Percentiles rank a stretch among this genome's conserved stretches.
phyloP scores from a whole-genome alignment of 1,140 invertebrate species.

The Calephelis nemesis region DNA sequence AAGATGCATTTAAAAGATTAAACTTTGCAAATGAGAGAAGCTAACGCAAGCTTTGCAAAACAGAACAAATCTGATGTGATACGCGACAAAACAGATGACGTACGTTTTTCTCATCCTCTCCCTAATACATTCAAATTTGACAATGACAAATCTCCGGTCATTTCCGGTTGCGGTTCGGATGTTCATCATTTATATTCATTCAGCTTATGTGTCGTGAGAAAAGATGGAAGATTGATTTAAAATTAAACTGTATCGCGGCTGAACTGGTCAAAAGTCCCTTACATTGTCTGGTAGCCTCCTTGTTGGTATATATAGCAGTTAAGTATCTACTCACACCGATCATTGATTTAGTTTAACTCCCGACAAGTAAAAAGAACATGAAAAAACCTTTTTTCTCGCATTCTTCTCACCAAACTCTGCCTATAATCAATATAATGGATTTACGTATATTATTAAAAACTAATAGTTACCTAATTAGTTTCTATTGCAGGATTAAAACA shows the following conservation, averaged over 20 bases:
- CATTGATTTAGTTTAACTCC: too few species aligned
- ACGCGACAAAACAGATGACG: conserved; percentile 45
- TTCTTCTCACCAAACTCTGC: too few species aligned
- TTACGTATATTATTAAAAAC: too few species aligned
- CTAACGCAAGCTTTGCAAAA: conserved; percentile 20
- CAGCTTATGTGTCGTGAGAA: conserved; percentile 36
- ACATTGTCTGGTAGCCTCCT: not conserved
- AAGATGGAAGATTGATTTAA: conserved; percentile 3
- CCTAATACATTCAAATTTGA: conserved; percentile 76
- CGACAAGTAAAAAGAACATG: too few species aligned
- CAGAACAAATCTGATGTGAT: conserved; percentile 28
- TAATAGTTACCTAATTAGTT: too few species aligned
- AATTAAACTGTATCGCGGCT: not conserved
- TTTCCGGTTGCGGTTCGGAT: conserved; percentile 70
- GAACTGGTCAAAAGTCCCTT: conserved; percentile 1
- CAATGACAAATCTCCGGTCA: conserved; percentile 71
- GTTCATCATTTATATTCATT: conserved; percentile 74
- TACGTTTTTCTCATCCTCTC: conserved; percentile 66
- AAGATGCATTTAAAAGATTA: conserved; percentile 2
- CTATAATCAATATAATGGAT: too few species aligned
- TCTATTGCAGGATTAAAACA: too few species aligned
- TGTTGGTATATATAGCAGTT: not conserved
- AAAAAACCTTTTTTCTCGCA: too few species aligned
- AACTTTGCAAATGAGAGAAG: conserved; percentile 3
- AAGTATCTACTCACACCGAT: too few species aligned